Evolutionary conservation across 1,140 invertebrate genomes (phyloP), one percentile per base, ranked within the genome.

Genomic region (Aphis craccivora): DNA sequence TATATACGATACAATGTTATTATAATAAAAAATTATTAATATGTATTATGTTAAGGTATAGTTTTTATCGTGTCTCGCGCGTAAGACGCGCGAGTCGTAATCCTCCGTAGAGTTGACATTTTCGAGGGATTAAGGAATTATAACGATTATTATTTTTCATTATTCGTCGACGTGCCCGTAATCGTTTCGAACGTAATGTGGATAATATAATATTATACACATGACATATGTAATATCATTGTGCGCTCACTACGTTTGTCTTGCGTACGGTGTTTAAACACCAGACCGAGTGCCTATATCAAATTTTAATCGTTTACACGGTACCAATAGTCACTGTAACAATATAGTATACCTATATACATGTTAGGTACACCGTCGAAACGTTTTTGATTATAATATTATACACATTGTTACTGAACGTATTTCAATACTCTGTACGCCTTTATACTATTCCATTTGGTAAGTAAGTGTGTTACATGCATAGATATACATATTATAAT

Each of bases 121-220:
- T 86, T 86, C 9, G n/a, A 86, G 14, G 43, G 84, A 86, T 86
- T 86, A 45, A 18, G 40, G 37, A 25, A 45, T 43, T 43, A 43
- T 84, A 40, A 86, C 84, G 84, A 45, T 86, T 86, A 86, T 86
- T 86, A 45, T 43, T 84, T 23, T 84, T 45, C 25, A 25, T 86
- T 11, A 23, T 84, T 86, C 25, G 25, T 45, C 14, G 23, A 43
- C 83, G 22, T 43, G 83, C 23, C 40, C 37, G 14, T 40, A 37
- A 84, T 9, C 84, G 84, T 86, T 86, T 86, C 25, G 40, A 86
- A 2, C 5, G 45, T 30, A 9, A 30, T 30, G 23, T 25, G 37
- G 14, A 23, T 40, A 40, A 81, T 81, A 7, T 37, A 83, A 45
- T 45, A 45, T 11, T 45, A 11, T 45, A 8, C 8, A 45, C 20